Percentiles rank a stretch among this genome's conserved stretches.
phyloP scores from a whole-genome alignment of 30 jellyfish, hydroid and myxozoan species.

The Aurelia aurita region DNA sequence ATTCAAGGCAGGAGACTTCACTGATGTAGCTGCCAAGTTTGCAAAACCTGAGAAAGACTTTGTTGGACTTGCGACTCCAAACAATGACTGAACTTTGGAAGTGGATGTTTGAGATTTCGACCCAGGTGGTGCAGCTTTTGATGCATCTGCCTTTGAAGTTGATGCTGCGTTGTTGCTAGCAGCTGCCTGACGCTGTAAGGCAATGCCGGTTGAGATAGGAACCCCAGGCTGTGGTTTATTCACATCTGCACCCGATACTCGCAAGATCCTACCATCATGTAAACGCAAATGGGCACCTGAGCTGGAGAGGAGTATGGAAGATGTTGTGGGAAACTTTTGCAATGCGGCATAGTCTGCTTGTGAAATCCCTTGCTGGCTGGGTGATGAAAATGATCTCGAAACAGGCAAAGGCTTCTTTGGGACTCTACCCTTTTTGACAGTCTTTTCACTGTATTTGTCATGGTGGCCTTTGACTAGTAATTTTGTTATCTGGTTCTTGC shows the following conservation, averaged over 20 bases:
- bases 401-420: constrained; percentile 22
- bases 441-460: constrained; percentile 31
- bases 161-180: background rate
- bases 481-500: constrained; percentile 23
- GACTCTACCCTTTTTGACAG: constrained; percentile 18
- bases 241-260: constrained; percentile 47
- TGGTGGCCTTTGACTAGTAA: constrained; percentile 43
- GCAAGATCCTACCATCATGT: constrained; percentile 78
- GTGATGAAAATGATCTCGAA: constrained; percentile 21
- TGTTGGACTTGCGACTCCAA: background rate
- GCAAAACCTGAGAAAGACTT: background rate
- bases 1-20: background rate
- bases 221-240: background rate
- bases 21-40: background rate
- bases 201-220: constrained; percentile 1
- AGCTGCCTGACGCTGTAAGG: constrained; percentile 1
- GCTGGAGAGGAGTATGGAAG: constrained; percentile 69
- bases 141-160: background rate
- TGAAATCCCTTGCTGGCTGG: constrained; percentile 4
- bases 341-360: constrained; percentile 30
- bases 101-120: background rate
- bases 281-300: constrained; percentile 83
- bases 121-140: background rate
- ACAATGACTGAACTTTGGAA: background rate
- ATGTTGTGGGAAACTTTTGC: constrained; percentile 74